A percentile compares a stretch with the other conserved stretches of the same genome.
Conservation (phyloP, 2,888 invertebrate genomes). For the Cataglyphis altisquamis region DNA sequence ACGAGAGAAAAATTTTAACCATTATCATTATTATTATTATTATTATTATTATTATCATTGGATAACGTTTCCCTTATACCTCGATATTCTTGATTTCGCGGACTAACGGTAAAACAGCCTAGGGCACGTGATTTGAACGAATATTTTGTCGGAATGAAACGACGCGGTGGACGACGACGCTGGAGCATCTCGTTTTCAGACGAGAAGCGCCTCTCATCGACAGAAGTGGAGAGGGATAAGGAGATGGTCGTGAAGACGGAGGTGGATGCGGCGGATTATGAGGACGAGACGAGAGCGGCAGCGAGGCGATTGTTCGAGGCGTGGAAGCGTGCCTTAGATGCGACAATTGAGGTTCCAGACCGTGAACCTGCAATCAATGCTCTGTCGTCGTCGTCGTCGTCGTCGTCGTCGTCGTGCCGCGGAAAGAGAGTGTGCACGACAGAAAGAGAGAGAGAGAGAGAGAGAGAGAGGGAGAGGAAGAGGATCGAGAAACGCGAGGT, state of each 20-base stretch:
- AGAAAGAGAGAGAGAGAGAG: slow-evolving; percentile 50
- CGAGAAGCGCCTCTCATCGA: slow-evolving; percentile 47
- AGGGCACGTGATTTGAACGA: slow-evolving; percentile 67
- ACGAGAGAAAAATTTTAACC: not conserved
- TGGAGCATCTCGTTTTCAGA: slow-evolving; percentile 57
- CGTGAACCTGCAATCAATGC: slow-evolving; percentile 85
- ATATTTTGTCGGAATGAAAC: slow-evolving; percentile 66
- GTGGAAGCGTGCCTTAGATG: slow-evolving; percentile 84
- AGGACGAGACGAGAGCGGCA: slow-evolving; percentile 70
- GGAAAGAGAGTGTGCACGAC: slow-evolving; percentile 27
- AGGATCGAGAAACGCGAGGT: slow-evolving; percentile 62
- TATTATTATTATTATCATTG: not conserved
- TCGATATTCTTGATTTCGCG: slow-evolving; percentile 27
- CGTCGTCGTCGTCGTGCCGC: slow-evolving; percentile 52
- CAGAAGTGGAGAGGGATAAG: slow-evolving; percentile 29
- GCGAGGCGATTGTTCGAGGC: slow-evolving; percentile 82
- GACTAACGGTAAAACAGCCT: slow-evolving; percentile 27
- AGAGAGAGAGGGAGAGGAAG: slow-evolving; percentile 60
- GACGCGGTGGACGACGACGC: slow-evolving; percentile 46
- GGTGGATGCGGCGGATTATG: slow-evolving; percentile 53
- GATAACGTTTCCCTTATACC: not conserved
- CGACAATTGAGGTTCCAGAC: slow-evolving; percentile 84
- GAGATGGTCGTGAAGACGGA: slow-evolving; percentile 40
- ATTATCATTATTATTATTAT: not conserved
- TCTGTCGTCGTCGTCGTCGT: slow-evolving; percentile 73